A percentile compares a stretch with the other conserved stretches of the same genome.
Conservation (phyloP, 2,797 vertebrate species). For the Urocyon cinereoargenteus region DNA sequence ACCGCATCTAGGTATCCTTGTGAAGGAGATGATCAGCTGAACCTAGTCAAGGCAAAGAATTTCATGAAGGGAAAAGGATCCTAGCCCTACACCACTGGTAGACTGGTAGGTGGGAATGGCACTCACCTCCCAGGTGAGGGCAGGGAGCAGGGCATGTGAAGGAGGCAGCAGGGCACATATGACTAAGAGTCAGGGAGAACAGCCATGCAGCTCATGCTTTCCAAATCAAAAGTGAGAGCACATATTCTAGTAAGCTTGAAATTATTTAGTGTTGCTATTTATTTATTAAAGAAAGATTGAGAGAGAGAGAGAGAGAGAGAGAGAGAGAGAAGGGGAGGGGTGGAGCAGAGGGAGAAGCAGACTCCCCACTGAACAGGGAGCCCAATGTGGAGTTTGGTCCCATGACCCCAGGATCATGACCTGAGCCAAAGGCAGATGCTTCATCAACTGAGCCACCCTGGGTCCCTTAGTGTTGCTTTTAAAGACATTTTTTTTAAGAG, state of each 20-base stretch:
- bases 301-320: not conserved
- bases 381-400: not conserved
- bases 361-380: not conserved
- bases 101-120: rapidly evolving
- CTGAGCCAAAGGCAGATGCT: not conserved
- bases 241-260: not conserved
- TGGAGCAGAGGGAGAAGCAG: not conserved
- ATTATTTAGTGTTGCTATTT: not conserved
- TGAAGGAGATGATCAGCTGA: not conserved
- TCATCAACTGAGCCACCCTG: not conserved
- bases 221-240: not conserved
- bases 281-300: not conserved
- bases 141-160: too few species aligned
- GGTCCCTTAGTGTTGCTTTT: not conserved
- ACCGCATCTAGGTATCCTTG: too few species aligned
- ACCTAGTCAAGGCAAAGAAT: not conserved
- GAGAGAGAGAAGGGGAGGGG: not conserved
- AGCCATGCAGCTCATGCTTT: rapidly evolving
- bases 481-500: not conserved
- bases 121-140: rapidly evolving
- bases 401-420: not conserved
- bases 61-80: not conserved
- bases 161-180: rapidly evolving
- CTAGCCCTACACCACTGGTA: rapidly evolving
- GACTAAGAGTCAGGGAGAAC: not conserved